phyloP scores from a whole-genome alignment of 2,888 invertebrate genomes.

The Synanthedon tipuliformis region DNA sequence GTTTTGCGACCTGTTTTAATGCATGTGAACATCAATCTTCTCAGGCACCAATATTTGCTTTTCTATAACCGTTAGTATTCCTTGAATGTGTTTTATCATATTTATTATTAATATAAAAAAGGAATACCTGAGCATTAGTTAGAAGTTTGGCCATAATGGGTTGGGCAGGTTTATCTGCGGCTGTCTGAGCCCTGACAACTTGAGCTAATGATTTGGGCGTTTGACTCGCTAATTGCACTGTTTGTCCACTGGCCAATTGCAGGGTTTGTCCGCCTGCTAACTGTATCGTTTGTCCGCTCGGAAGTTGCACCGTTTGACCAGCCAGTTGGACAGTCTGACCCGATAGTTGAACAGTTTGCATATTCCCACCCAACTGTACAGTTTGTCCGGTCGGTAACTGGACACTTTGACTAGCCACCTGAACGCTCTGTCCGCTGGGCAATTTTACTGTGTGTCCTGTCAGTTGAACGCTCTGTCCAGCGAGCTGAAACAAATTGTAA shows the following conservation, averaged over 20 bases:
- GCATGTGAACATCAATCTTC: no score
- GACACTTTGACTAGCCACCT: conserved; percentile 32
- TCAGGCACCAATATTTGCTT: no score
- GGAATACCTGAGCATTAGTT: conserved; percentile 74
- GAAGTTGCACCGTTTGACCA: conserved; percentile 56
- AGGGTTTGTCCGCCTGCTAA: conserved; percentile 46
- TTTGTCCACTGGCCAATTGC: conserved; percentile 44
- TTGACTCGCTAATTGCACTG: conserved; percentile 45
- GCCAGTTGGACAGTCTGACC: conserved; percentile 14
- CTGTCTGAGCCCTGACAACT: conserved; percentile 42
- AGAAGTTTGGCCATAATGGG: conserved; percentile 80
- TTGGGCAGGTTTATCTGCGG: conserved; percentile 48
- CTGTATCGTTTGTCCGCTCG: conserved; percentile 46
- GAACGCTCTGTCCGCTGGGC: conserved; percentile 51
- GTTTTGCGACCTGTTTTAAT: no score
- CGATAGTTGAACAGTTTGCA: conserved; percentile 27
- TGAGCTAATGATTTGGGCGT: conserved; percentile 39
- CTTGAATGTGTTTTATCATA: neutral
- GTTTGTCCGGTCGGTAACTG: conserved; percentile 47
- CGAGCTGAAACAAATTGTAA: conserved; percentile 24
- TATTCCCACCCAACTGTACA: conserved; percentile 37
- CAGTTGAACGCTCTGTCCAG: conserved; percentile 50
- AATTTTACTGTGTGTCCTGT: conserved; percentile 61
- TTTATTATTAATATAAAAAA: conserved; percentile 6
- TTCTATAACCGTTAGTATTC: neutral